phyloP scores from a whole-genome alignment of 2,797 vertebrate genomes.

The Hybognathus amarus region DNA sequence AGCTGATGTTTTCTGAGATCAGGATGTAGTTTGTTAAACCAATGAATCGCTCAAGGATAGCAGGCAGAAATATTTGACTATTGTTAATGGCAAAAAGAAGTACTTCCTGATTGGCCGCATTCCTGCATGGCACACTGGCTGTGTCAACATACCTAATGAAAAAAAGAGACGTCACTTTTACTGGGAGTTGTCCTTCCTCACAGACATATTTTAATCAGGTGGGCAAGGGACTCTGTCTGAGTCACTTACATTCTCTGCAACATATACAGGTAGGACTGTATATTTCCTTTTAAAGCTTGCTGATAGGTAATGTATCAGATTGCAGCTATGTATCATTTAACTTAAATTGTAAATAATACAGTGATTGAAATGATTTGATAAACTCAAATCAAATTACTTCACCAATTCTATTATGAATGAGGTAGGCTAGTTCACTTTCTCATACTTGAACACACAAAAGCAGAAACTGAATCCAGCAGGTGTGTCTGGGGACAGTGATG shows the following conservation, averaged over 20 bases:
- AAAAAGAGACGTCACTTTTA: slow-evolving; percentile 22
- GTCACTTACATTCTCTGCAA: not conserved
- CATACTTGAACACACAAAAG: slow-evolving; percentile 16
- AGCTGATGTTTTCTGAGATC: not conserved
- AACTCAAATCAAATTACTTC: not conserved
- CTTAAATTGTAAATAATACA: not conserved
- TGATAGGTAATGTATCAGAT: not conserved
- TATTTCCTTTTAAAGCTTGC: not conserved
- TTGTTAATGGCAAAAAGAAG: slow-evolving; percentile 3
- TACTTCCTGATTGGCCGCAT: slow-evolving; percentile 78
- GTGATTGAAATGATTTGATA: not conserved
- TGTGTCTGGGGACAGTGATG: not conserved
- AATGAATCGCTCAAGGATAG: not conserved
- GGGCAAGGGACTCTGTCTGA: not conserved
- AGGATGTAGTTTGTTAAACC: not conserved
- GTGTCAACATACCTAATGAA: slow-evolving; percentile 56
- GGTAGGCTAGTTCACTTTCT: not conserved
- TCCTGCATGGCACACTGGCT: slow-evolving; percentile 68
- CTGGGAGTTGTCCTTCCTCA: not conserved
- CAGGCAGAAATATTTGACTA: not conserved
- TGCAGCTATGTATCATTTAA: not conserved
- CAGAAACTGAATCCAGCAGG: slow-evolving; percentile 11
- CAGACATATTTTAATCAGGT: slow-evolving; percentile 2
- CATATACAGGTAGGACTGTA: slow-evolving; percentile 40
- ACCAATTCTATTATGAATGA: not conserved